Evolutionary conservation across 2,888 invertebrate genomes (phyloP), one percentile per base, ranked within the genome.

Genomic region (Dexiosoma caninum): DNA sequence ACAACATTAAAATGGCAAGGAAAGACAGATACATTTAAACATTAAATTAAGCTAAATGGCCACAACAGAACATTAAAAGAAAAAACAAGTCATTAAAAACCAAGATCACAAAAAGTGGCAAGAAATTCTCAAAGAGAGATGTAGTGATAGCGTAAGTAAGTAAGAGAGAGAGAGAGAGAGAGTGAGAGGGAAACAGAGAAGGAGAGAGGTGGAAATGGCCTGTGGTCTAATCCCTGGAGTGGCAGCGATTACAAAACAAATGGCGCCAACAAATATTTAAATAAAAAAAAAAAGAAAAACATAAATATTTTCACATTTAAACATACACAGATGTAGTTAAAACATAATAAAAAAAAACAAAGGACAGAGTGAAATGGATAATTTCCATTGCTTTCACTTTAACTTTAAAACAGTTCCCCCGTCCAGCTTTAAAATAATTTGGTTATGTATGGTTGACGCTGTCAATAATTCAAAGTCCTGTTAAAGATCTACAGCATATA

Each of bases 241-340:
- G 77, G 81, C 69, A 69, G 64, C 57, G 81, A 77, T 74, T 72
- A 81, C 72, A 81, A n/a, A 81, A 81, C 72, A 72, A 81, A 81
- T 72, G 81, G 81, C 81, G 81, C 81, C 81, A 80, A 40, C 37
- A 49, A 53, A 42, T 9, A 6, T 4, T 2, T 27, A 49, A 32
- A 5, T 16, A 40, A 16, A 57, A 3, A 19, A 40, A 14, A 42
- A 23, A n/a, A 30, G 19, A 23, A 40, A 42, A 21, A 16, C 32
- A 37, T 12, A 64, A 72, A 44, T 12, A 16, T 64, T 19, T 62
- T n/a, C n/a, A n/a, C n/a, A n/a, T n/a, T n/a, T n/a, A n/a, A n/a
- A n/a, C n/a, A n/a, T n/a, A n/a, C n/a, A n/a, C n/a, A n/a, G n/a
- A n/a, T n/a, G n/a, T n/a, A n/a, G n/a, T n/a, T n/a, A n/a, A n/a